Evolutionary conservation across 2,888 invertebrate genomes (phyloP).

Genomic region (Lysandra bellargus): DNA sequence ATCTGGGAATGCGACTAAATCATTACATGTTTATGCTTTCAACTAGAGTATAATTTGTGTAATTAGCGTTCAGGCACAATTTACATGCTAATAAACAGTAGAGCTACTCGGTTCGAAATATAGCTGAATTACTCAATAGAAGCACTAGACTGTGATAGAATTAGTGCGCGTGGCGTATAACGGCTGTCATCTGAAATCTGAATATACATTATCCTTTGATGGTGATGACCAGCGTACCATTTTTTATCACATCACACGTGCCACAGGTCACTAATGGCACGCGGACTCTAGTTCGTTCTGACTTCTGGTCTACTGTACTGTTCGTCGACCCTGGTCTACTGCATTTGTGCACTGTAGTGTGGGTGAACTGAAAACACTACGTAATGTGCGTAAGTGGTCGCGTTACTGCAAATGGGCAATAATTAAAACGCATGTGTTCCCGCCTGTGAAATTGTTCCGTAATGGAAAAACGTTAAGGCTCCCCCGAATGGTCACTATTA

Average conservation of each 20-base stretch:
- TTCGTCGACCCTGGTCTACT: not conserved
- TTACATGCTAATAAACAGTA: too few relatives aligned
- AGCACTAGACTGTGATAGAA: too few relatives aligned
- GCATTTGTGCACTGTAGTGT: not conserved
- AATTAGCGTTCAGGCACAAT: not conserved
- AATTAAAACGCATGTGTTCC: conserved; percentile 29
- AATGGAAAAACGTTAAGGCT: conserved; percentile 25
- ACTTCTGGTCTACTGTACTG: too few relatives aligned
- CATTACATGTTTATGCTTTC: conserved; percentile 24
- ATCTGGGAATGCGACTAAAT: not conserved
- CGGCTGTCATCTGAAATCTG: too few relatives aligned
- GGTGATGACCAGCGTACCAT: too few relatives aligned
- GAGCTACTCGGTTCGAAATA: too few relatives aligned
- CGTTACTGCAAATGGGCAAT: conserved; percentile 29
- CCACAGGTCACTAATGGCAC: too few relatives aligned
- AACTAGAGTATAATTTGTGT: not conserved
- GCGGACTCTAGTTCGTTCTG: too few relatives aligned
- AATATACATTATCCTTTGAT: too few relatives aligned
- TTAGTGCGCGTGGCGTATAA: too few relatives aligned
- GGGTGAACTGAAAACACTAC: conserved; percentile 15
- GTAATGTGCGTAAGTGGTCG: not conserved
- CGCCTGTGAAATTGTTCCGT: conserved; percentile 27
- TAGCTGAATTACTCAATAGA: too few relatives aligned
- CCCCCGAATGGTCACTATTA: not conserved
- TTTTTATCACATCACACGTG: too few relatives aligned